phyloP scores from a whole-genome alignment of 64 coral and sea anemone genomes.

The Astreopora myriophthalma region DNA sequence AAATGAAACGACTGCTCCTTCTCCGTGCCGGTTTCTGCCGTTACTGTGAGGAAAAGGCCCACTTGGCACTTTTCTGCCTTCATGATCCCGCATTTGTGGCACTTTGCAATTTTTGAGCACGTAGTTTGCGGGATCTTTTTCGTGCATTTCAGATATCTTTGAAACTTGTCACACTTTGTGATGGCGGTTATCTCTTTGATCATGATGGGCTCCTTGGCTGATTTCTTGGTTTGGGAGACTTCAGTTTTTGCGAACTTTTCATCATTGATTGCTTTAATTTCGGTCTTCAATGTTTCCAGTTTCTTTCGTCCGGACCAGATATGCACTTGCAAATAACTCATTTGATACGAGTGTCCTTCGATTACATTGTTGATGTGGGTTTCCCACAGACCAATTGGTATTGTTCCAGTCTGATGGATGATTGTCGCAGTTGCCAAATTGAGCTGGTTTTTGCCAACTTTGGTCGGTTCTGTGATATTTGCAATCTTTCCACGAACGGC shows the following conservation, averaged over 20 bases:
- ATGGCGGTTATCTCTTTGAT: slow-evolving; percentile 22
- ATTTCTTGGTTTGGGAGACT: slow-evolving; percentile 9
- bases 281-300: not conserved
- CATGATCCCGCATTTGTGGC: slow-evolving; percentile 36
- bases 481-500: not conserved
- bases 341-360: not conserved
- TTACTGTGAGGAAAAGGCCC: slow-evolving; percentile 54
- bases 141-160: slow-evolving; percentile 11
- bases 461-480: not conserved
- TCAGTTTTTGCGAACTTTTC: not conserved
- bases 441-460: not conserved
- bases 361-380: not conserved
- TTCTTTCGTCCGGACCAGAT: not conserved
- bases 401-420: not conserved
- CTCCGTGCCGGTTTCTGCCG: slow-evolving; percentile 52
- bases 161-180: slow-evolving; percentile 28
- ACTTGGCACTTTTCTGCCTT: slow-evolving; percentile 38
- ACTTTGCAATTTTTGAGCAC: slow-evolving; percentile 1
- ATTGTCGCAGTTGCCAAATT: not conserved
- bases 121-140: slow-evolving; percentile 28
- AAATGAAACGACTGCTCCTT: slow-evolving; percentile 2
- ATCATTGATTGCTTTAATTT: not conserved
- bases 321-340: not conserved
- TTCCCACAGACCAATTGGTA: not conserved
- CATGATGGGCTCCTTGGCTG: not conserved